A percentile compares a stretch with the other conserved stretches of the same genome.
phyloP scores from a whole-genome alignment of 2,888 invertebrate genomes.

The Corbicula japonica region DNA sequence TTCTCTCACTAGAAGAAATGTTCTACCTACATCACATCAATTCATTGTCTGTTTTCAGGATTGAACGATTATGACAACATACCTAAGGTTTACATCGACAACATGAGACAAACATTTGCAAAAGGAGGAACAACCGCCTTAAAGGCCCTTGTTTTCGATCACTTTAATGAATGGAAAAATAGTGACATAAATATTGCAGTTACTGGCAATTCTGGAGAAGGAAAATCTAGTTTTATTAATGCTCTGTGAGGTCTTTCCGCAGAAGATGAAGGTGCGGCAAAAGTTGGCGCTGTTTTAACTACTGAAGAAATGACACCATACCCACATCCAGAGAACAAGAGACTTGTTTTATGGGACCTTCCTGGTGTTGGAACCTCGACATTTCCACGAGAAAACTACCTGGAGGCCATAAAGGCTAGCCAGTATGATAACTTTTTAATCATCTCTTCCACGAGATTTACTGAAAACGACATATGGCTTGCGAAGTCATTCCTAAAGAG shows the following conservation, averaged over 20 bases:
- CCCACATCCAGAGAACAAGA: conserved; percentile 36
- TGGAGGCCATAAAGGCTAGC: conserved; percentile 18
- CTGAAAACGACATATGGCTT: conserved; percentile 52
- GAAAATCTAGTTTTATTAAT: conserved; percentile 54
- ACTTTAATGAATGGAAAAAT: neutral
- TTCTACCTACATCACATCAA: no score
- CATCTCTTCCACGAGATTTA: conserved; percentile 47
- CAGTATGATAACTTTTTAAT: conserved; percentile 55
- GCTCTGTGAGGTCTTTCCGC: conserved; percentile 33
- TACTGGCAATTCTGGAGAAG: conserved; percentile 39
- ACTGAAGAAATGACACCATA: conserved; percentile 35
- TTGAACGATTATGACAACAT: no score
- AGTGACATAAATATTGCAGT: conserved; percentile 29
- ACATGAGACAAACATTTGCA: no score
- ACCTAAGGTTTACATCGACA: no score
- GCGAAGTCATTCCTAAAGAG: conserved; percentile 5
- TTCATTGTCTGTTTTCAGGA: no score
- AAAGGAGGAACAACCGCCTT: neutral
- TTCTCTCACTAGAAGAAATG: no score
- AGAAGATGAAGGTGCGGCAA: conserved; percentile 38
- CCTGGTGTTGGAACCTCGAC: conserved; percentile 55
- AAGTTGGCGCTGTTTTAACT: conserved; percentile 41
- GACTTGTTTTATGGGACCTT: conserved; percentile 51
- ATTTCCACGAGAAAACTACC: conserved; percentile 37
- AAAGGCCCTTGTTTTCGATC: neutral